A percentile compares a stretch with the other conserved stretches of the same genome.
Evolutionary conservation across 37 sponge, comb jelly and placozoan genomes (phyloP).

Genomic region (Chondrosia reniformis): DNA sequence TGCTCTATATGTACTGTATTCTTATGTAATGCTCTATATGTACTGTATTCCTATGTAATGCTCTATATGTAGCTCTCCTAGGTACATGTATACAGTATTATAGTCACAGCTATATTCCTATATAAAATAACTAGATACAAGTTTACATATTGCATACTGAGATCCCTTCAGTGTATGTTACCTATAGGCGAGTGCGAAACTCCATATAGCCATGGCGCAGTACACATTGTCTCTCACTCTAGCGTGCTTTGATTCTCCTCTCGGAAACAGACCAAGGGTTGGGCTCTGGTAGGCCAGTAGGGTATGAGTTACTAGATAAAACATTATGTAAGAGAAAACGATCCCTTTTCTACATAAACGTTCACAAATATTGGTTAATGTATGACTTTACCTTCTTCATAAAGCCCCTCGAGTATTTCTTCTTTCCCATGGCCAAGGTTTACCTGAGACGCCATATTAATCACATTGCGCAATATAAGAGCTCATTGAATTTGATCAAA

Average conservation of each 20-base stretch:
- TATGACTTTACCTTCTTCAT: slow-evolving; percentile 1
- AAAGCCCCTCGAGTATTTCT: background rate
- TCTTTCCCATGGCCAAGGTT: background rate
- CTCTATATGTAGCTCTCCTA: no score
- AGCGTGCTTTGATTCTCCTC: slow-evolving; percentile 58
- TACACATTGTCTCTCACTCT: slow-evolving; percentile 87
- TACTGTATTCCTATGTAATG: no score
- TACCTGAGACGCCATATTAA: background rate
- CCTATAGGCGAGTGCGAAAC: slow-evolving; percentile 81
- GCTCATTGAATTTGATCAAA: background rate
- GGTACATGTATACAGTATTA: no score
- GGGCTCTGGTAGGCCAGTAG: slow-evolving; percentile 68
- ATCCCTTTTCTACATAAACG: no score
- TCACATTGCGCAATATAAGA: background rate
- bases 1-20: no score
- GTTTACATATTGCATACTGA: no score
- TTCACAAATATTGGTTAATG: no score
- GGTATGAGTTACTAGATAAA: slow-evolving; percentile 45
- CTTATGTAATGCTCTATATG: no score
- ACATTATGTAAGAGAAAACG: no score
- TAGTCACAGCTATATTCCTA: no score
- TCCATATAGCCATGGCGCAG: slow-evolving; percentile 82
- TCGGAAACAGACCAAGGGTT: slow-evolving; percentile 85
- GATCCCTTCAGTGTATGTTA: no score
- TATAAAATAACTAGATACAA: no score